Evolutionary conservation across 2,113 vertebrate species (phyloP).

Genomic region (Chaenogobius annularis): DNA sequence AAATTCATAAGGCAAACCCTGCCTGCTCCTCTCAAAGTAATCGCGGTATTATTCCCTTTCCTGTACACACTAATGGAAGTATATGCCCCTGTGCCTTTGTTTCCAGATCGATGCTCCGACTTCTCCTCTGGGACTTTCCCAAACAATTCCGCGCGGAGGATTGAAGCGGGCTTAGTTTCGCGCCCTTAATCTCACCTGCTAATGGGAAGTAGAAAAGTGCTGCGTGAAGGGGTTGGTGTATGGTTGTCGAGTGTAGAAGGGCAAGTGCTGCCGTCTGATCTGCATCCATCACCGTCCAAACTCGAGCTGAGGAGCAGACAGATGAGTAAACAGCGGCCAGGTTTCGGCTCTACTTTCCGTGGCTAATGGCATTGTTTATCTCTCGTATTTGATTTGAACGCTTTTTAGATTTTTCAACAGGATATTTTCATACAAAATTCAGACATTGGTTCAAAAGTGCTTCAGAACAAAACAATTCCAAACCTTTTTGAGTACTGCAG

Average conservation of each 20-base stretch:
- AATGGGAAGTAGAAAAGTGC: slow-evolving; percentile 37
- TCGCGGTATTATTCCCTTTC: slow-evolving; percentile 12
- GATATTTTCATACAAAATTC: background rate
- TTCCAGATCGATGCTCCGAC: slow-evolving; percentile 38
- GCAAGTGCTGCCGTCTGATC: background rate
- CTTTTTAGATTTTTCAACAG: background rate
- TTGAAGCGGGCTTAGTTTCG: slow-evolving; percentile 12
- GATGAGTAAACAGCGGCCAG: background rate
- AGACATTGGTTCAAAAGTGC: background rate
- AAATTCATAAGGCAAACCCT: background rate
- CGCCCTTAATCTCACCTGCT: slow-evolving; percentile 8
- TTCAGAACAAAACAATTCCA: background rate
- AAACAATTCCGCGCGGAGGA: slow-evolving; percentile 19
- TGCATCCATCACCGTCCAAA: slow-evolving; percentile 14
- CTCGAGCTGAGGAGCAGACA: background rate
- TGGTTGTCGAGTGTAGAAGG: slow-evolving; percentile 12
- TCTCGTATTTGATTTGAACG: background rate
- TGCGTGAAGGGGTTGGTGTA: slow-evolving; percentile 22
- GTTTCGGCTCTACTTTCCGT: background rate
- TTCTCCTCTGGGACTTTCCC: slow-evolving; percentile 30
- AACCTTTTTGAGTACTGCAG: background rate
- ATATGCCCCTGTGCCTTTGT: slow-evolving; percentile 16
- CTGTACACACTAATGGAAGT: slow-evolving; percentile 44
- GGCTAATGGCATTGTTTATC: background rate
- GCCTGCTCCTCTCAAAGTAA: background rate